A percentile compares a stretch with the other conserved stretches of the same genome.
These are phyloP conservation scores for Microcebus ravelobensis DNA, from an alignment of 2,113 vertebrate species.

Conservation along the genomic window DNA sequence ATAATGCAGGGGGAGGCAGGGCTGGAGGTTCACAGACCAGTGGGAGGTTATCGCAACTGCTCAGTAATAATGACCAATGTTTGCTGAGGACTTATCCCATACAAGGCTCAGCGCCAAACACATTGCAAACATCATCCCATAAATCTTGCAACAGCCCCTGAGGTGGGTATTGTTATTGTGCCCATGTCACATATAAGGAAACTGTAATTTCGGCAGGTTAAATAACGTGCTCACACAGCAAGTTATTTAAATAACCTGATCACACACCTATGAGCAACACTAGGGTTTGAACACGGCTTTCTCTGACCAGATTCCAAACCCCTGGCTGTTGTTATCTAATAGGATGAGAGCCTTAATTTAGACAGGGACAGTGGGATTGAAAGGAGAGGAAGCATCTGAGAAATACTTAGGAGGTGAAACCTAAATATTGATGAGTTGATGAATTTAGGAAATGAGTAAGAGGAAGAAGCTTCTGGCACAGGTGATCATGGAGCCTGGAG, in stretches of 20 bases:
- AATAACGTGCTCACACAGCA: neutral
- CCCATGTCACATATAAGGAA: neutral
- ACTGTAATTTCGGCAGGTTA: neutral
- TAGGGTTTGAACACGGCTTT: neutral
- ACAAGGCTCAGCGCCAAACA: neutral
- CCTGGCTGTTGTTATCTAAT: neutral
- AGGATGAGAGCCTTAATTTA: neutral
- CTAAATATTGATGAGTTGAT: neutral
- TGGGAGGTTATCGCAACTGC: neutral
- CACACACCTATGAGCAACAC: neutral
- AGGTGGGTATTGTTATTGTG: neutral
- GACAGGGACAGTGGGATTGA: neutral
- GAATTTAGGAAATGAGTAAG: neutral
- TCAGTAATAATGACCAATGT: neutral
- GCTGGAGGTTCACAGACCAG: neutral
- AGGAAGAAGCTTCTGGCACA: neutral
- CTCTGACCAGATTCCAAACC: neutral
- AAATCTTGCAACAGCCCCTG: neutral
- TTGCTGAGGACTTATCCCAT: neutral
- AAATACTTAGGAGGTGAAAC: neutral
- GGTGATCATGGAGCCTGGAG: neutral
- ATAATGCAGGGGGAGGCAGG: neutral
- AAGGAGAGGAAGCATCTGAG: neutral
- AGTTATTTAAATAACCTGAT: neutral
- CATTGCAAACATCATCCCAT: neutral